These are phyloP conservation scores for Salvelinus fontinalis DNA, from an alignment of 2,113 vertebrate genomes.

Conservation along the genomic window DNA sequence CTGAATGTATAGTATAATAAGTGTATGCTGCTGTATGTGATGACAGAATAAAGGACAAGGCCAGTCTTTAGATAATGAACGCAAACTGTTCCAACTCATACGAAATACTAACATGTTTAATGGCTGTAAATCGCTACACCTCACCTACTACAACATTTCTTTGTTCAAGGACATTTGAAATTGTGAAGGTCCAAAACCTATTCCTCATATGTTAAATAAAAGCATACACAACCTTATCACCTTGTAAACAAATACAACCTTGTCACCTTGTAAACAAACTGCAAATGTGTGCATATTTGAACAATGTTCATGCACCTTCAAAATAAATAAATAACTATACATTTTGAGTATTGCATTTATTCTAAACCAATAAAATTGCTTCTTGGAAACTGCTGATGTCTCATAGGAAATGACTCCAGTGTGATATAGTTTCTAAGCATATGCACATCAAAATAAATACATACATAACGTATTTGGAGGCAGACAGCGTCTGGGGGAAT, in stretches of 20 bases:
- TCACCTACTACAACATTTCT: slow-evolving; percentile 27
- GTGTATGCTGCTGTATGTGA: no score
- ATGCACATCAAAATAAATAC: slow-evolving; percentile 54
- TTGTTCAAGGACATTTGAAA: not conserved
- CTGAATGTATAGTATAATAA: no score
- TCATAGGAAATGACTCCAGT: slow-evolving; percentile 66
- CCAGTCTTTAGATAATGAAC: no score
- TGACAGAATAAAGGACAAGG: no score
- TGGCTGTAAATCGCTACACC: not conserved
- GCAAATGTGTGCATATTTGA: not conserved
- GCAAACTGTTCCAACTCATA: no score
- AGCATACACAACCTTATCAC: slow-evolving; percentile 10
- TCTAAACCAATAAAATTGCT: slow-evolving; percentile 38
- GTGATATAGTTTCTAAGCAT: slow-evolving; percentile 61
- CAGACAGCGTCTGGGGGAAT: slow-evolving; percentile 62
- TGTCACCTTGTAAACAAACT: slow-evolving; percentile 26
- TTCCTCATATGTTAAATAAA: not conserved
- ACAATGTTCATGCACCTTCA: slow-evolving; percentile 25
- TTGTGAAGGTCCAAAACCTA: not conserved
- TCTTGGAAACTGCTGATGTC: slow-evolving; percentile 69
- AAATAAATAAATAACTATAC: slow-evolving; percentile 7
- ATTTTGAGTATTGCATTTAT: no score
- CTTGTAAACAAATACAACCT: slow-evolving; percentile 4
- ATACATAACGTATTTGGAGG: slow-evolving; percentile 71
- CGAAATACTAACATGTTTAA: no score